Conservation (phyloP, 2,113 vertebrate species). For the Callithrix jacchus region DNA sequence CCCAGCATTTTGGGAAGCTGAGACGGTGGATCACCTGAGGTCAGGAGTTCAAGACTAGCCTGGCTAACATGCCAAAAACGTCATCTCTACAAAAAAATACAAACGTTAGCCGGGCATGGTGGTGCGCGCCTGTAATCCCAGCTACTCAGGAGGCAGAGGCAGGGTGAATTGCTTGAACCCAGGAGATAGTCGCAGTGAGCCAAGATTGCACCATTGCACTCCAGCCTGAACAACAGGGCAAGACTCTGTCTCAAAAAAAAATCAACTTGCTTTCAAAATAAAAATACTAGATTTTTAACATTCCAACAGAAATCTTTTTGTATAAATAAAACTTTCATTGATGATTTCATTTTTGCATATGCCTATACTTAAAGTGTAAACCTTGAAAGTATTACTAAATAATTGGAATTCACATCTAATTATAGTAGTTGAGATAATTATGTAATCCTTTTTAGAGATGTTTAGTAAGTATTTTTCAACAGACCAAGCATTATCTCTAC, state of each 20-base stretch:
- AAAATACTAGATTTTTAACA: slow-evolving; percentile 28
- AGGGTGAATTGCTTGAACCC: too few relatives aligned
- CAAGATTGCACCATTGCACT: too few relatives aligned
- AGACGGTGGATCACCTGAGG: too few relatives aligned
- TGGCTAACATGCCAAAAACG: too few relatives aligned
- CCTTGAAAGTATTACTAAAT: slow-evolving; percentile 9
- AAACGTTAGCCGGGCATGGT: too few relatives aligned
- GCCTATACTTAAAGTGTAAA: background rate
- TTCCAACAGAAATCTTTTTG: slow-evolving; percentile 34
- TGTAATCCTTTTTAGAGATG: background rate
- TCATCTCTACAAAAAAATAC: too few relatives aligned
- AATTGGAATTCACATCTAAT: slow-evolving; percentile 9
- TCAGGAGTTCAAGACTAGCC: too few relatives aligned
- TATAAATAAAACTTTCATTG: background rate
- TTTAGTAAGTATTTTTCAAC: background rate
- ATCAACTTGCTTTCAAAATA: slow-evolving; percentile 23
- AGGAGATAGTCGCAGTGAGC: too few relatives aligned
- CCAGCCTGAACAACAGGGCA: too few relatives aligned
- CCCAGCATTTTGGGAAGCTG: too few relatives aligned
- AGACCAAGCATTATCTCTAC: background rate
- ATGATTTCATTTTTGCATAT: slow-evolving; percentile 3
- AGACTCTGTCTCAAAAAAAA: background rate
- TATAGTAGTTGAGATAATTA: background rate
- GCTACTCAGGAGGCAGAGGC: too few relatives aligned
- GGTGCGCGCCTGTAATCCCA: too few relatives aligned